Evolutionary conservation across 2,113 vertebrate genomes (phyloP).

Genomic region (Aleadryas rufinucha): DNA sequence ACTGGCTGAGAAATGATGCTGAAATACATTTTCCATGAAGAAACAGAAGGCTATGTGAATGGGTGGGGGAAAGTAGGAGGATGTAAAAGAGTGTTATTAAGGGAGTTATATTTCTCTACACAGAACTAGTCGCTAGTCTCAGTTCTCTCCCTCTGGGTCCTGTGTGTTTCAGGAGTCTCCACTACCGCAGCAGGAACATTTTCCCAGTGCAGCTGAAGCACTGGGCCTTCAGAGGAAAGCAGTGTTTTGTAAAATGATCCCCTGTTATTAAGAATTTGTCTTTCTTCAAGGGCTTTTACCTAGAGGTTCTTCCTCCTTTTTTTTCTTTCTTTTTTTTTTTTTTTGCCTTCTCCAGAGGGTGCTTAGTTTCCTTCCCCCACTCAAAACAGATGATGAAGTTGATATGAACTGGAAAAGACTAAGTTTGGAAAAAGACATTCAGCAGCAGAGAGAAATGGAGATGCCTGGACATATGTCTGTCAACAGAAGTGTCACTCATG

Average conservation of each 20-base stretch:
- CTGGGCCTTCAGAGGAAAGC: background rate
- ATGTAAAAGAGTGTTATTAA: background rate
- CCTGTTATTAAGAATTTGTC: background rate
- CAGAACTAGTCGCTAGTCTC: background rate
- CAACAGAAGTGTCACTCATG: background rate
- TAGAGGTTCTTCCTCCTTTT: background rate
- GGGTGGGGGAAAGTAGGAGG: background rate
- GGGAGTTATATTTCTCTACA: background rate
- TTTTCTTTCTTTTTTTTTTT: background rate
- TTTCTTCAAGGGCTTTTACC: background rate
- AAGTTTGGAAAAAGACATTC: background rate
- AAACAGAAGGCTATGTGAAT: background rate
- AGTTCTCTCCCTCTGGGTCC: background rate
- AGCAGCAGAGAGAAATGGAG: background rate
- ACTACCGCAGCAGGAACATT: background rate
- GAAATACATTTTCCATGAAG: background rate
- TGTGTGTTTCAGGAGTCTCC: background rate
- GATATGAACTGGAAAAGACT: background rate
- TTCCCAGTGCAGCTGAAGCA: background rate
- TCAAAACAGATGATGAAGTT: background rate
- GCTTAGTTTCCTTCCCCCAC: background rate
- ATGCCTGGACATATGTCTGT: background rate
- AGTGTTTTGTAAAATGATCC: background rate
- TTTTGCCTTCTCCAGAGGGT: background rate
- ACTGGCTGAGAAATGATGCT: background rate